Evolutionary conservation across 2,113 vertebrate genomes (phyloP).

Genomic region (Bolborhynchus lineola): DNA sequence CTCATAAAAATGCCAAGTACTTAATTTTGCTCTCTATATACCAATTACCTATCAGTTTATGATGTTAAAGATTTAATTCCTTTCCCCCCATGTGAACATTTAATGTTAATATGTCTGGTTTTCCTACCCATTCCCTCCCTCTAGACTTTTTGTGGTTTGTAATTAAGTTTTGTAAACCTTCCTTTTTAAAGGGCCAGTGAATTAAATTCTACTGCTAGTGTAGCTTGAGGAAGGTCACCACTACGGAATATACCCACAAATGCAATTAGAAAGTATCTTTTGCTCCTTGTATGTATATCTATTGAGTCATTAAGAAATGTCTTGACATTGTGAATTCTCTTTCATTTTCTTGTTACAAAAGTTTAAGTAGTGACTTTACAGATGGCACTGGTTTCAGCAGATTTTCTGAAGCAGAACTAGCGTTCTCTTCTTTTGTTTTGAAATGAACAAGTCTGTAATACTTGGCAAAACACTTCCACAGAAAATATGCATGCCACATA

Average conservation of each 20-base stretch:
- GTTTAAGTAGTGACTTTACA: background rate
- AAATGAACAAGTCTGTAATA: background rate
- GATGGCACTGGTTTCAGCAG: background rate
- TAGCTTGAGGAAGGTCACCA: background rate
- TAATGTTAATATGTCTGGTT: constrained; percentile 3
- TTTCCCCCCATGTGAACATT: background rate
- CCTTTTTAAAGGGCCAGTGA: background rate
- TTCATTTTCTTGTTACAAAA: background rate
- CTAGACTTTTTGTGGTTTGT: background rate
- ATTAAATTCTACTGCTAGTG: background rate
- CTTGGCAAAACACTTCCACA: background rate
- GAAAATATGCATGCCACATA: background rate
- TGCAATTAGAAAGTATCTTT: background rate
- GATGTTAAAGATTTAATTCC: background rate
- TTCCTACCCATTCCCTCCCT: background rate
- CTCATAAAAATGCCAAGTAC: background rate
- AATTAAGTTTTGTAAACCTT: background rate
- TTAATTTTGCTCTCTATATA: background rate
- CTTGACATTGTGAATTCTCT: background rate
- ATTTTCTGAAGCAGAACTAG: background rate
- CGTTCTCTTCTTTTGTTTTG: background rate
- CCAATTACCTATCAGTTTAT: background rate
- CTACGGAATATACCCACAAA: background rate
- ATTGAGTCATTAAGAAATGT: background rate
- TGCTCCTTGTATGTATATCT: background rate